Conservation (phyloP, 2,113 vertebrate species). For the Sceloporus undulatus region DNA sequence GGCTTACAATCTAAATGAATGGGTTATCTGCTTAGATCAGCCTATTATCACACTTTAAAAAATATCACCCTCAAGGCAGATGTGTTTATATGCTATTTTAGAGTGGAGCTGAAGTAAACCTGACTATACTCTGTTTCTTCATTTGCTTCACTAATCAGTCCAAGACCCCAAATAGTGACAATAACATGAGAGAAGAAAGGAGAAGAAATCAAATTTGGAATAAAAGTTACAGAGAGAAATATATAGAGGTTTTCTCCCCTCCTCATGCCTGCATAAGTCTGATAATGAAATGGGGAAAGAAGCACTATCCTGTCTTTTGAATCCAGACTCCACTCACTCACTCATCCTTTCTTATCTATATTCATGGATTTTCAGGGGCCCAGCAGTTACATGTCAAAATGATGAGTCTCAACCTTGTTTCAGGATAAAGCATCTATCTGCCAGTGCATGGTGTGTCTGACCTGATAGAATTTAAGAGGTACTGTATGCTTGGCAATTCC, state of each 20-base stretch:
- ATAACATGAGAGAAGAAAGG: neutral
- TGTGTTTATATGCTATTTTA: neutral
- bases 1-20: neutral
- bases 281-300: neutral
- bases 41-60: neutral
- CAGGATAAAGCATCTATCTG: constrained; percentile 47
- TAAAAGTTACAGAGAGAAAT: neutral
- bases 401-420: constrained; percentile 37
- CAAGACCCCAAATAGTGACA: neutral
- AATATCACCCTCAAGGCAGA: neutral
- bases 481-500: accelerated
- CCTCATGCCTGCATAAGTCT: neutral
- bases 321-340: neutral
- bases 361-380: constrained; percentile 29
- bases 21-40: neutral
- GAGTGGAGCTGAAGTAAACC: neutral
- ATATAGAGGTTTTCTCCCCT: neutral
- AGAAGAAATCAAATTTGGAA: constrained; percentile 26
- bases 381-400: constrained; percentile 46
- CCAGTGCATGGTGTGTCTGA: neutral
- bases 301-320: neutral
- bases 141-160: constrained; percentile 15
- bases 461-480: constrained; percentile 34
- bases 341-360: constrained; percentile 45
- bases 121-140: neutral